Conservation (phyloP, 2,797 vertebrate genomes). For the Helarctos malayanus region DNA sequence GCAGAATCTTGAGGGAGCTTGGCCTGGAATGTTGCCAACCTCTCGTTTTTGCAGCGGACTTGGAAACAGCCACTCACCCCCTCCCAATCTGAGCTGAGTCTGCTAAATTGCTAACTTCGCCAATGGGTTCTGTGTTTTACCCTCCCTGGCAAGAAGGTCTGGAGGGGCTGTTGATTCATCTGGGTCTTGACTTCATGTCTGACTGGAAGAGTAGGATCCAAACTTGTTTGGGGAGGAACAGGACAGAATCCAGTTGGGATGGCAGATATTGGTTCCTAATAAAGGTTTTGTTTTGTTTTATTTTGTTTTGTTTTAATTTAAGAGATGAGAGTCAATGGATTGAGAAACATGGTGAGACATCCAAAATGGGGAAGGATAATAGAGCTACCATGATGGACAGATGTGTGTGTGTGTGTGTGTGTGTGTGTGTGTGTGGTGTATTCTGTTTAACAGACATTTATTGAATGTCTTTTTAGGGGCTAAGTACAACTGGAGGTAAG, state of each 20-base stretch:
- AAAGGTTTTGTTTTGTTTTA: background rate
- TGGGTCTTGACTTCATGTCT: slow-evolving; percentile 32
- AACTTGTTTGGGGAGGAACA: background rate
- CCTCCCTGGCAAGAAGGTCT: background rate
- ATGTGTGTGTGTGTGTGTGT: background rate
- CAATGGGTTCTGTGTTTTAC: background rate
- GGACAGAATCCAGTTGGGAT: background rate
- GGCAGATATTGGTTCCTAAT: background rate
- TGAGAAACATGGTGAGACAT: background rate
- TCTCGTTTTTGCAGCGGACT: background rate
- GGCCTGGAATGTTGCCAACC: background rate
- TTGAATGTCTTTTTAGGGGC: background rate
- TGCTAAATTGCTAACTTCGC: background rate
- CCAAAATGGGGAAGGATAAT: background rate
- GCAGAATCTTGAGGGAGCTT: background rate
- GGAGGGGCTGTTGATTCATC: background rate
- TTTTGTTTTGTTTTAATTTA: background rate
- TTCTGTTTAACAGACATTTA: background rate
- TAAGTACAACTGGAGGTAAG: background rate
- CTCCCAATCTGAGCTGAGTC: background rate
- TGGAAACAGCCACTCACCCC: background rate
- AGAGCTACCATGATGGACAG: background rate
- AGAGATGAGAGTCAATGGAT: background rate
- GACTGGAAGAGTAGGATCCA: background rate
- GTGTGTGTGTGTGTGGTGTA: background rate